These are phyloP conservation scores for Nothocercus nigrocapillus DNA, from an alignment of 2,113 vertebrate genomes.

Conservation along the genomic window DNA sequence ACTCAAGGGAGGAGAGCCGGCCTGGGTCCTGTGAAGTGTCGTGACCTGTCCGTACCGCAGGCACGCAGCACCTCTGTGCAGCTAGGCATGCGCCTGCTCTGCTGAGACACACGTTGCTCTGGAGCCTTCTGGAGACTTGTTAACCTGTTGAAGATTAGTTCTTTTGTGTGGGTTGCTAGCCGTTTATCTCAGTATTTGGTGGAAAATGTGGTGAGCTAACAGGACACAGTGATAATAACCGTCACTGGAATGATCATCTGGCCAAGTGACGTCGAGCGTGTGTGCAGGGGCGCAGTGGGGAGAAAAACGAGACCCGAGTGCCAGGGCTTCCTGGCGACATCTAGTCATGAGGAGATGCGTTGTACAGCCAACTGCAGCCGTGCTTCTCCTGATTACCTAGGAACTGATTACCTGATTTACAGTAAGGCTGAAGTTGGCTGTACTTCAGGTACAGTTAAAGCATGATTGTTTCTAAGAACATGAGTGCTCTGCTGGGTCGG, in stretches of 20 bases:
- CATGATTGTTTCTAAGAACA: background rate
- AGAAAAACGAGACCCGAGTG: background rate
- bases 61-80: rapidly evolving
- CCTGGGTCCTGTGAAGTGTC: rapidly evolving
- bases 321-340: background rate
- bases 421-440: too few species aligned
- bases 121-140: background rate
- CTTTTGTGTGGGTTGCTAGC: background rate
- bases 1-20: rapidly evolving
- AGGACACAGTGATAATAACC: rapidly evolving
- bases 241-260: background rate
- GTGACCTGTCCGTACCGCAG: rapidly evolving
- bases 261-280: rapidly evolving
- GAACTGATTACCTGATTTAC: background rate
- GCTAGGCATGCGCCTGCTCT: rapidly evolving
- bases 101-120: rapidly evolving
- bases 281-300: background rate
- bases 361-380: too few species aligned
- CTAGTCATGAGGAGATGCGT: rapidly evolving
- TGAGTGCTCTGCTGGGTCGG: rapidly evolving
- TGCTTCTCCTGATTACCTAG: background rate
- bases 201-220: too few species aligned
- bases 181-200: background rate
- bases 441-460: background rate
- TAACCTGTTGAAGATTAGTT: rapidly evolving